Evolutionary conservation across 2,113 vertebrate species (phyloP).

Genomic region (Choloepus hoffmanni): DNA sequence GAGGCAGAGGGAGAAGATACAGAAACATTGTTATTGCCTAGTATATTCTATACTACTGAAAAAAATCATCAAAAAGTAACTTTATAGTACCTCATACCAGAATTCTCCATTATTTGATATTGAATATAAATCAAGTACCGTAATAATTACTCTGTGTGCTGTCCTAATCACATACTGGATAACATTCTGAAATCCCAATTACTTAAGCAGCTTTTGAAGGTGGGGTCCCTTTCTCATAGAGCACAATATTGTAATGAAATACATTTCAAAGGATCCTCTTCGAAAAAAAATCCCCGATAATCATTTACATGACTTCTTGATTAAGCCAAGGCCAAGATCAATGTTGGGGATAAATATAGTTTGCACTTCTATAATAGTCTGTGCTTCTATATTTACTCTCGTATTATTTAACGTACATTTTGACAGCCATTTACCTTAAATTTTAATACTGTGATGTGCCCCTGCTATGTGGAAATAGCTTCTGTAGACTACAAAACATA

Average conservation of each 20-base stretch:
- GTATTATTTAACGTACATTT: conserved; percentile 25
- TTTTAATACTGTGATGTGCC: not conserved
- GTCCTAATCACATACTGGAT: not conserved
- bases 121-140: not conserved
- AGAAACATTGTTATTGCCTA: not conserved
- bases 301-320: conserved; percentile 6
- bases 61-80: not conserved
- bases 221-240: not conserved
- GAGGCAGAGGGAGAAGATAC: not conserved
- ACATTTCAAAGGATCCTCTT: not conserved
- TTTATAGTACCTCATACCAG: not conserved
- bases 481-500: not conserved
- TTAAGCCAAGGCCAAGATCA: not conserved
- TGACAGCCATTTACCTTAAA: not conserved
- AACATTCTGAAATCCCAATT: not conserved
- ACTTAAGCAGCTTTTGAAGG: not conserved
- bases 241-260: not conserved
- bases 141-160: not conserved
- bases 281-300: not conserved
- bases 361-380: not conserved
- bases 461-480: not conserved
- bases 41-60: not conserved
- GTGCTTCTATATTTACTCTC: not conserved
- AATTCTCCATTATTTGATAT: not conserved
- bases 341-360: not conserved